A percentile compares a stretch with the other conserved stretches of the same genome.
Evolutionary conservation across 1,140 invertebrate species (phyloP).

Genomic region (Aphelenchoides avenae): DNA sequence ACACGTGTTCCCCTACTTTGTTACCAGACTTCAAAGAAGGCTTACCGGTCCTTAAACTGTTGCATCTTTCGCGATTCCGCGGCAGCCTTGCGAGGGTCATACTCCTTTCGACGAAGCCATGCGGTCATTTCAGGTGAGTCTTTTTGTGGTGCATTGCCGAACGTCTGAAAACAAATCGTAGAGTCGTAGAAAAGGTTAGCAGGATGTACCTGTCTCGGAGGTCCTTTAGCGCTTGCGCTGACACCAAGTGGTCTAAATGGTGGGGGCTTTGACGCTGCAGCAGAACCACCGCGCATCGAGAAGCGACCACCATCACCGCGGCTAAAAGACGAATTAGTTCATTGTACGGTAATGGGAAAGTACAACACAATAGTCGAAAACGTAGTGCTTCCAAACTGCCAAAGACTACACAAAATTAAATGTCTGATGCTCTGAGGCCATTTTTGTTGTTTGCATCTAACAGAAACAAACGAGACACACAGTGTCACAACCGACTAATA

Average conservation of each 20-base stretch:
- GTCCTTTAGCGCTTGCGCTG: not conserved
- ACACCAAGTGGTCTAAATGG: slow-evolving; percentile 23
- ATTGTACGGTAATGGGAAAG: slow-evolving; percentile 2
- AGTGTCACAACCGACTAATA: not conserved
- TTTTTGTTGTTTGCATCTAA: not conserved
- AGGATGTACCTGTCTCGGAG: slow-evolving; percentile 19
- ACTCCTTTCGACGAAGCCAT: slow-evolving; percentile 44
- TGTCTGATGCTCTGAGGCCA: not conserved
- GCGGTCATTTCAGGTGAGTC: slow-evolving; percentile 46
- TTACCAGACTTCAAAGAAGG: no score
- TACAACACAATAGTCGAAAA: slow-evolving; percentile 15
- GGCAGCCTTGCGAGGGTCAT: slow-evolving; percentile 42
- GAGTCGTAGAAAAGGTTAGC: not conserved
- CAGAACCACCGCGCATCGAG: slow-evolving; percentile 37
- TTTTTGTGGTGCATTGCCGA: slow-evolving; percentile 8
- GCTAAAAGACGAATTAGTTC: slow-evolving; percentile 22
- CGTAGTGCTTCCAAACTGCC: slow-evolving; percentile 1
- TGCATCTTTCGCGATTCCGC: slow-evolving; percentile 36
- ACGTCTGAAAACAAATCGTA: slow-evolving; percentile 7
- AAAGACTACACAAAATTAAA: not conserved
- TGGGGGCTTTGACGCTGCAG: slow-evolving; percentile 10
- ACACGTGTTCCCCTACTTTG: no score
- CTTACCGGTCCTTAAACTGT: slow-evolving; percentile 45
- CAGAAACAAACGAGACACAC: not conserved
- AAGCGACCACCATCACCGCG: slow-evolving; percentile 44